Conservation (phyloP, 2,888 invertebrate genomes). For the Latheticus oryzae region DNA sequence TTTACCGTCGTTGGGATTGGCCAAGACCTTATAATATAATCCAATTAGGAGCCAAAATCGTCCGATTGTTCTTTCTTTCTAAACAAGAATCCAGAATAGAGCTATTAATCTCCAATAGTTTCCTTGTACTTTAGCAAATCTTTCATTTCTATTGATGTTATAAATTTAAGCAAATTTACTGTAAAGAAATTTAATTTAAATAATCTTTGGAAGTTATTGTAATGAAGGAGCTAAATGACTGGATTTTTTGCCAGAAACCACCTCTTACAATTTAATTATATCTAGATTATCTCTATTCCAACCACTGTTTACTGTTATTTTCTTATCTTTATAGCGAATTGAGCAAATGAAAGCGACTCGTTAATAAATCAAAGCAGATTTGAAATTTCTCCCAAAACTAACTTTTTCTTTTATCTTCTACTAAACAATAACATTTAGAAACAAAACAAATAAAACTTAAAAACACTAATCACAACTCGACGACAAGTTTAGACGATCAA, state of each 20-base stretch:
- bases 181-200: constrained; percentile 16
- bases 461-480: constrained; percentile 25
- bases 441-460: constrained; percentile 13
- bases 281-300: constrained; percentile 28
- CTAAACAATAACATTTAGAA: constrained; percentile 6
- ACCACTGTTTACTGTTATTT: constrained; percentile 16
- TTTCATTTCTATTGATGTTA: constrained; percentile 13
- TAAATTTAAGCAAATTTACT: constrained; percentile 18
- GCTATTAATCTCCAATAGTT: constrained; percentile 14
- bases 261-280: constrained; percentile 25
- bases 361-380: constrained; percentile 32
- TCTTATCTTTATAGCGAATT: constrained; percentile 31
- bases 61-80: constrained; percentile 4
- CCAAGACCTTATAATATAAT: constrained; percentile 19
- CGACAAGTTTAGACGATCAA: constrained; percentile 12
- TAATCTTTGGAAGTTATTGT: constrained; percentile 11
- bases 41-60: constrained; percentile 18
- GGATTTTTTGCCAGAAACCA: constrained; percentile 17
- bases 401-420: constrained; percentile 19
- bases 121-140: constrained; percentile 1
- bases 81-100: constrained; percentile 7
- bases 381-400: constrained; percentile 18
- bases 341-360: constrained; percentile 28
- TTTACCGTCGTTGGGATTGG: constrained; percentile 9
- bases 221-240: constrained; percentile 4